These are phyloP conservation scores for Dinoponera quadriceps DNA, from an alignment of 1,140 invertebrate genomes.

Conservation along the genomic window DNA sequence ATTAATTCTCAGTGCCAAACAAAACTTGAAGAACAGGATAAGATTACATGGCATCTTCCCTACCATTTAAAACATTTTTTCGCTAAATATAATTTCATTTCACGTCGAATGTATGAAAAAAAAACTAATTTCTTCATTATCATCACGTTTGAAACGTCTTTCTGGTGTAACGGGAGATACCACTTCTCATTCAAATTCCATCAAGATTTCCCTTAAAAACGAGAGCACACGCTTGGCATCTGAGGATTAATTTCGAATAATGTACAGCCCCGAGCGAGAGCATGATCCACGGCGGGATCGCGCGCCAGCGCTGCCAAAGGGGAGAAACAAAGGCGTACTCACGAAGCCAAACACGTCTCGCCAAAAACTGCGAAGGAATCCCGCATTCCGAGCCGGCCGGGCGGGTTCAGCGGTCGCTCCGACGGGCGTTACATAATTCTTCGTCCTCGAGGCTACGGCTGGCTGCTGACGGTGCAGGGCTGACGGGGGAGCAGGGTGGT, in stretches of 20 bases:
- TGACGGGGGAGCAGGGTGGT: not conserved
- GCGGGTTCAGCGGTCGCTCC: conserved; percentile 50
- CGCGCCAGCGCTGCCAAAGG: conserved; percentile 11
- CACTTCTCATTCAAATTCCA: not conserved
- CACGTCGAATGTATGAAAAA: not conserved
- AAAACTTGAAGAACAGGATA: not conserved
- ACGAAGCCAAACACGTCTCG: conserved; percentile 60
- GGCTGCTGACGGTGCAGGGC: not conserved
- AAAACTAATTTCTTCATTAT: not conserved
- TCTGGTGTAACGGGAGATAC: too few species aligned
- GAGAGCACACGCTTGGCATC: not conserved
- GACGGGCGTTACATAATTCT: conserved; percentile 63
- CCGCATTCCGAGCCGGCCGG: conserved; percentile 68
- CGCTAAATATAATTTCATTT: not conserved
- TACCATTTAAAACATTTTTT: not conserved
- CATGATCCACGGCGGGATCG: not conserved
- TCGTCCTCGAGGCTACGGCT: conserved; percentile 9
- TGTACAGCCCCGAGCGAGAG: not conserved
- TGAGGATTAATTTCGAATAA: conserved; percentile 23
- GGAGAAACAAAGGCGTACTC: conserved; percentile 50
- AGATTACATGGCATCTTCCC: not conserved
- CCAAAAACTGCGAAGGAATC: conserved; percentile 57
- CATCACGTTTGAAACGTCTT: not conserved
- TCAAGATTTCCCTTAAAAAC: not conserved
- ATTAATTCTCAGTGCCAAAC: conserved; percentile 16